Conservation (phyloP, 2,113 vertebrate species). For the Epinephelus lanceolatus region DNA sequence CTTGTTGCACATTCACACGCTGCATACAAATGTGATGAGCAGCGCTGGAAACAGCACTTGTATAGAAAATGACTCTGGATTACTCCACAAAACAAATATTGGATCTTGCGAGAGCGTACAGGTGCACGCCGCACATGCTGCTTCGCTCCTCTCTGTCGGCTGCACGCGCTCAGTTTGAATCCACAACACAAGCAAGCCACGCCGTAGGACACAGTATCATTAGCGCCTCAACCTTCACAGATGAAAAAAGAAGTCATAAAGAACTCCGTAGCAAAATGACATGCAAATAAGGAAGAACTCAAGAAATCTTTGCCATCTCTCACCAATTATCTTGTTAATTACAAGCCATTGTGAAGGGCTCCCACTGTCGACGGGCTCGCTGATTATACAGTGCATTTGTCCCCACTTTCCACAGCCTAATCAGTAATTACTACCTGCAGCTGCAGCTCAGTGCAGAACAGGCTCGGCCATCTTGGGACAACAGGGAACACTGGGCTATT, state of each 20-base stretch:
- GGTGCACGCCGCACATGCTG: slow-evolving; percentile 50
- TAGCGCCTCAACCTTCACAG: slow-evolving; percentile 68
- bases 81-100: slow-evolving; percentile 51
- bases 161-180: slow-evolving; percentile 37
- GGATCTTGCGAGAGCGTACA: slow-evolving; percentile 47
- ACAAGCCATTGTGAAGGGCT: slow-evolving; percentile 85
- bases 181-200: slow-evolving; percentile 28
- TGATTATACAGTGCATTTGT: slow-evolving; percentile 86
- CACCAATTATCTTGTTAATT: slow-evolving; percentile 89
- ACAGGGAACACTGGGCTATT: slow-evolving; percentile 49
- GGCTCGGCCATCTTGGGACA: slow-evolving; percentile 73
- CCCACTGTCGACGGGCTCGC: slow-evolving; percentile 82
- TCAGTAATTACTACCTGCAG: slow-evolving; percentile 90
- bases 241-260: slow-evolving; percentile 74
- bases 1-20: slow-evolving; percentile 9
- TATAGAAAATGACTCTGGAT: slow-evolving; percentile 42
- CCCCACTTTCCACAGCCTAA: slow-evolving; percentile 84
- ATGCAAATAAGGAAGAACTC: slow-evolving; percentile 82
- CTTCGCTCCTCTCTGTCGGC: background rate
- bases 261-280: slow-evolving; percentile 69
- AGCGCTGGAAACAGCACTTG: slow-evolving; percentile 45
- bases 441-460: slow-evolving; percentile 71
- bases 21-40: slow-evolving; percentile 41
- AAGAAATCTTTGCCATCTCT: slow-evolving; percentile 85
- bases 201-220: slow-evolving; percentile 69